Evolutionary conservation across 2,888 invertebrate genomes (phyloP).

Genomic region (Mystacides longicornis): DNA sequence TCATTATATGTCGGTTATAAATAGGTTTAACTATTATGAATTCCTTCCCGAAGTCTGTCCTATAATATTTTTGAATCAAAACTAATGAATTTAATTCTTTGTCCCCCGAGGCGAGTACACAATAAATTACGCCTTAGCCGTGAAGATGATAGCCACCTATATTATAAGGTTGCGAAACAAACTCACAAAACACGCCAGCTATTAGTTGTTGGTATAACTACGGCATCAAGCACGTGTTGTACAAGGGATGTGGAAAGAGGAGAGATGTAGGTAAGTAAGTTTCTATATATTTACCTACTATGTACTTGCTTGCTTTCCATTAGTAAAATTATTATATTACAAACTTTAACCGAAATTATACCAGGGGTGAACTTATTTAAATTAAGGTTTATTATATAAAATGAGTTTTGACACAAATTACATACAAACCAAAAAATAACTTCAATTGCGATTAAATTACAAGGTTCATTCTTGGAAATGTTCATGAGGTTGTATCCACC

Average conservation of each 20-base stretch:
- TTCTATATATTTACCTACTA: neutral
- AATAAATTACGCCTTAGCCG: too few relatives aligned
- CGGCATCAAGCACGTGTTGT: neutral
- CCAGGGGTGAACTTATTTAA: conserved; percentile 1
- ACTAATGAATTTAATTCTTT: too few relatives aligned
- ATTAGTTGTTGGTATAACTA: too few relatives aligned
- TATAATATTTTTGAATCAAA: too few relatives aligned
- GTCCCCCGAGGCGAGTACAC: too few relatives aligned
- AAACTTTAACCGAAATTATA: neutral
- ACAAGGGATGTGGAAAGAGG: neutral
- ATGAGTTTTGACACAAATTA: neutral
- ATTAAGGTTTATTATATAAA: conserved; percentile 6
- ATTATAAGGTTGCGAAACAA: neutral
- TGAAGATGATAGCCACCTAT: too few relatives aligned
- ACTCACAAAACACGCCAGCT: too few relatives aligned
- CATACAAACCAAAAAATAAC: conserved; percentile 4
- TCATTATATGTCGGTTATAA: too few relatives aligned
- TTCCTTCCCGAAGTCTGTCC: too few relatives aligned
- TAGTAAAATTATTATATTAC: conserved; percentile 5
- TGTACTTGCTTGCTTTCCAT: conserved; percentile 2
- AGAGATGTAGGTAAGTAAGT: neutral
- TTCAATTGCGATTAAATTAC: neutral
- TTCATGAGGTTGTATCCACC: too few relatives aligned
- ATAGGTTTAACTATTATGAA: too few relatives aligned
- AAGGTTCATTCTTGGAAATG: neutral